phyloP scores from a whole-genome alignment of 2,113 vertebrate species.

The Dicerorhinus sumatrensis region DNA sequence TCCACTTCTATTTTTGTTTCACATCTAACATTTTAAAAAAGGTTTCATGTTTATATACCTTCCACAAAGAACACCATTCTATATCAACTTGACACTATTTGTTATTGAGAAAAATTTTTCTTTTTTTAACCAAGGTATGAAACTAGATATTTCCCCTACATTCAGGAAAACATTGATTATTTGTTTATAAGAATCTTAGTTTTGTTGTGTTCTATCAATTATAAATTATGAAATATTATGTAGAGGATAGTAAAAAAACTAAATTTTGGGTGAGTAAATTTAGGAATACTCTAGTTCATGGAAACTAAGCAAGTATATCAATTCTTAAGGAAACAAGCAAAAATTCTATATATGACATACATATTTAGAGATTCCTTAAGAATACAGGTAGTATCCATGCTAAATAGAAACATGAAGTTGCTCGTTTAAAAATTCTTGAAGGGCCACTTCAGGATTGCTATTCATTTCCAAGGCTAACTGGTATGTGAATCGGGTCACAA shows the following conservation, averaged over 20 bases:
- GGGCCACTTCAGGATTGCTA: conserved; percentile 11
- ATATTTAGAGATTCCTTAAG: conserved; percentile 36
- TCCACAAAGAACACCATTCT: not conserved
- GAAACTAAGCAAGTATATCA: not conserved
- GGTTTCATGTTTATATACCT: not conserved
- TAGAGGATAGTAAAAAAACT: not conserved
- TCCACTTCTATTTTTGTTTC: not conserved
- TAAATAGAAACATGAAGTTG: not conserved
- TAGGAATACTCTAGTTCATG: not conserved
- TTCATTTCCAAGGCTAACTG: conserved; percentile 44
- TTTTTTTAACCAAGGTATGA: not conserved
- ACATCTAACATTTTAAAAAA: not conserved
- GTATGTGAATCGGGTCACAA: conserved; percentile 27
- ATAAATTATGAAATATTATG: not conserved
- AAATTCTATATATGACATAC: not conserved
- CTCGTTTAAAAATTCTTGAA: conserved; percentile 49
- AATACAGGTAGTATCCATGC: not conserved
- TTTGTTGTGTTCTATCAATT: not conserved
- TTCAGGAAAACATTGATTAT: not conserved
- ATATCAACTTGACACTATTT: not conserved
- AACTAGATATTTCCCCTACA: not conserved
- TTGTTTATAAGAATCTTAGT: not conserved
- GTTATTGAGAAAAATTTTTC: not conserved
- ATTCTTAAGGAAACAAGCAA: conserved; percentile 19
- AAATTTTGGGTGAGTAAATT: not conserved